phyloP scores from a whole-genome alignment of 2,888 invertebrate species.

The Zaprionus bogoriensis region DNA sequence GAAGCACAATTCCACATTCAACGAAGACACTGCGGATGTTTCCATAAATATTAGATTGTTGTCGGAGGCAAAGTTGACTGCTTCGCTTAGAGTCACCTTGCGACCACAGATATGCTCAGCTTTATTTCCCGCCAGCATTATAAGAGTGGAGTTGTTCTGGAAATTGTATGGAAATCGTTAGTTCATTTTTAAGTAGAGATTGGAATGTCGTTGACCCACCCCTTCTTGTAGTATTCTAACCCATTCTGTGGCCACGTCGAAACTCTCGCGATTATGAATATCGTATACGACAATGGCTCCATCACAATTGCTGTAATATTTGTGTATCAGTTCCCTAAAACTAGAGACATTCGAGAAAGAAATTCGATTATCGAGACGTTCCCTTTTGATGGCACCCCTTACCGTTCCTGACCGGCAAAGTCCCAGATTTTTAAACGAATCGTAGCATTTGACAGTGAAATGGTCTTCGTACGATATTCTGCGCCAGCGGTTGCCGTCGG shows the following conservation, averaged over 20 bases:
- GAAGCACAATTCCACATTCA: conserved; percentile 23
- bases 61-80: conserved; percentile 7
- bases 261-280: conserved; percentile 31
- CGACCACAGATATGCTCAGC: conserved; percentile 23
- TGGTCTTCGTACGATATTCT: conserved; percentile 3
- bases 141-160: conserved; percentile 14
- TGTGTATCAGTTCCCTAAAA: conserved; percentile 20
- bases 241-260: conserved; percentile 24
- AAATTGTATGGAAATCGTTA: not conserved
- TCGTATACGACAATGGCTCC: conserved; percentile 50
- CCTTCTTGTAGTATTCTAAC: conserved; percentile 16
- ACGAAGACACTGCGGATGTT: conserved; percentile 5
- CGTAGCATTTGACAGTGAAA: not conserved
- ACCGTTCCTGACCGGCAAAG: conserved; percentile 39
- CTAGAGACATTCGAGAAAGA: conserved; percentile 10
- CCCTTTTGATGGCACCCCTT: not conserved
- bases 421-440: conserved; percentile 35
- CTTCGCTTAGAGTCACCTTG: conserved; percentile 20
- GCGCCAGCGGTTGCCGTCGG: conserved; percentile 19
- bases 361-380: not conserved
- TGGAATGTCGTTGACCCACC: conserved; percentile 11
- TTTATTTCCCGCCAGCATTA: conserved; percentile 42
- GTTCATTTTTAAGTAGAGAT: no score
- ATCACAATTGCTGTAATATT: conserved; percentile 7
- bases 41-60: conserved; percentile 38